Evolutionary conservation across 2,888 invertebrate species (phyloP).

Genomic region (Pseudococcus viburni): DNA sequence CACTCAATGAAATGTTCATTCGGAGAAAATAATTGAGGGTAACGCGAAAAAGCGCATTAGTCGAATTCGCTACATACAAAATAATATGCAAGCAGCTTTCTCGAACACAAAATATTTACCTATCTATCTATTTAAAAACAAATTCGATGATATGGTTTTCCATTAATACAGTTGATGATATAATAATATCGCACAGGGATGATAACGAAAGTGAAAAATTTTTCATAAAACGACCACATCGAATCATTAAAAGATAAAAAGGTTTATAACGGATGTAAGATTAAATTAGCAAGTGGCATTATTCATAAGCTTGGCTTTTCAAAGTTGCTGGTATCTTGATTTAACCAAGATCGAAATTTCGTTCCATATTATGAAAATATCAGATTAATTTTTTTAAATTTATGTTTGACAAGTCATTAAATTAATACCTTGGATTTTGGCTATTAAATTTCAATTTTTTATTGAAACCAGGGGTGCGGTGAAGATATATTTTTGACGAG

Average conservation of each 20-base stretch:
- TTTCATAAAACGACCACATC: not conserved
- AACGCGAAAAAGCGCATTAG: conserved; percentile 4
- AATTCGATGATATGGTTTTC: not conserved
- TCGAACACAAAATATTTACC: not conserved
- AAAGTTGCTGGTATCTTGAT: not conserved
- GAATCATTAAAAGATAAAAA: conserved; percentile 22
- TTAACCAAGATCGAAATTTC: not conserved
- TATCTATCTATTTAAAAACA: conserved; percentile 6
- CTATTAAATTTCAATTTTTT: no score
- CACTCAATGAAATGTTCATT: not conserved
- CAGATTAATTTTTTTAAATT: conserved; percentile 1
- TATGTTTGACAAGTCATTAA: conserved; percentile 20
- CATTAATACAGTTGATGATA: not conserved
- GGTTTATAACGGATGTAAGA: not conserved
- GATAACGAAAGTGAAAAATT: not conserved
- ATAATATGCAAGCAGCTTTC: not conserved
- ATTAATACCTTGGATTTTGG: not conserved
- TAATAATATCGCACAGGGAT: not conserved
- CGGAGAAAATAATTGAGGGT: not conserved
- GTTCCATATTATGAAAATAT: not conserved
- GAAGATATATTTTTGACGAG: no score
- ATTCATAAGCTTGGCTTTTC: conserved; percentile 11
- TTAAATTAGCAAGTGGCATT: conserved; percentile 10
- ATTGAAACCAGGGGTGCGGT: no score
- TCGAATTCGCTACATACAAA: not conserved